These are phyloP conservation scores for Falco cherrug DNA, from an alignment of 2,797 vertebrate species.

Conservation along the genomic window DNA sequence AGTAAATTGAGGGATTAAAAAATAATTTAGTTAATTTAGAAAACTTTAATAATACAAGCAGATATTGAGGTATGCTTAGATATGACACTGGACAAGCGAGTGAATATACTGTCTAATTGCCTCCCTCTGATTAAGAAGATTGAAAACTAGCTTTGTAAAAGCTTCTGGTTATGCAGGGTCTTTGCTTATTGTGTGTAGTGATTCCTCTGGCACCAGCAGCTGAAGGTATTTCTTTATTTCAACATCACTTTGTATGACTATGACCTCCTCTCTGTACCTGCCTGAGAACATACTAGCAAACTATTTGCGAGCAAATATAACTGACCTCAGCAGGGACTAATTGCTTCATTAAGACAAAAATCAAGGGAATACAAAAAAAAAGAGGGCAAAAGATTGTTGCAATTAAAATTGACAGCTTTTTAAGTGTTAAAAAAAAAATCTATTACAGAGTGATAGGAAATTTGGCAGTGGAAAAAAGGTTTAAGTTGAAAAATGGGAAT, in stretches of 20 bases:
- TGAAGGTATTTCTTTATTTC: not conserved
- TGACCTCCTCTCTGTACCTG: not conserved
- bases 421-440: not conserved
- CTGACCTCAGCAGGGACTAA: not conserved
- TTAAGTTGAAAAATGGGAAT: not conserved
- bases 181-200: not conserved
- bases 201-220: not conserved
- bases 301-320: not conserved
- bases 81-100: not conserved
- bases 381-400: not conserved
- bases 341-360: conserved; percentile 29
- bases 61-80: not conserved
- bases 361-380: not conserved
- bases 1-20: not conserved
- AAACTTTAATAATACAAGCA: not conserved
- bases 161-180: not conserved
- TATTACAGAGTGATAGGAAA: not conserved
- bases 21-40: not conserved
- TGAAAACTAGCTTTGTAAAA: not conserved
- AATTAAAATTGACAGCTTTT: conserved; percentile 9
- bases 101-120: not conserved
- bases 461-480: not conserved
- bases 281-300: not conserved
- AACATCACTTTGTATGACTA: not conserved
- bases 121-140: not conserved